Evolutionary conservation across 2,113 vertebrate species (phyloP), one percentile per base, ranked within the genome.

Genomic region (Muntiacus reevesi): DNA sequence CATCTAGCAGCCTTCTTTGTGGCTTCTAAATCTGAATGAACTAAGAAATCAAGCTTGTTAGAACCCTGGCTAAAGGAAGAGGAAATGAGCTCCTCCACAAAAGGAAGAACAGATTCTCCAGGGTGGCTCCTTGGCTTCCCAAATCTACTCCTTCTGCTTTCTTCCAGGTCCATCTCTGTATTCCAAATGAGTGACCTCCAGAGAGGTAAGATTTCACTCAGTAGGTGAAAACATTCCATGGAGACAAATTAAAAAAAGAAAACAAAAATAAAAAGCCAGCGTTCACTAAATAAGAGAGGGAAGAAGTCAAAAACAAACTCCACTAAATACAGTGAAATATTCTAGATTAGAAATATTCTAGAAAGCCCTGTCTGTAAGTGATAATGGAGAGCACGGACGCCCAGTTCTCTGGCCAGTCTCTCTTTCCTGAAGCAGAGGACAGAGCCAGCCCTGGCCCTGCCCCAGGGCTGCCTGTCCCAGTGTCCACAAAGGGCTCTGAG

Each of bases 1-100:
- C 3, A 85, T 47, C 47, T 7, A 78, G 47, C 85, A 94, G 50
- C 60, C 43, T 62, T 0, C 6, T 78, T 43, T 52, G 57, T 15
- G 43, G 76, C 67, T 93, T 96, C 82, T 71, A 88, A 96, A 60
- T 82, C 85, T 28, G 2, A 60, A 71, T 21, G 86, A 96, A 82
- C 52, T n/a, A 50, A n/a, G 81, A 88, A 88, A 88, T n/a, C 43
- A 67, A 54, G n/a, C 33, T 33, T 64, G 2, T 71, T 54, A 60
- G 90, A 57, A 93, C 3, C 17, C 7, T 28, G n/a, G 62, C 55
- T 50, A 43, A 47, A 62, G 74, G 12, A 74, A 81, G 28, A 79
- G 43, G 16, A 45, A 81, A 52, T 3, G 27, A 28, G 16, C 19
- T 57, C 62, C 0, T 4, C 23, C 6, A 40, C 25, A 43, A 33